These are phyloP conservation scores for Melanotaenia maccullochi DNA, from an alignment of 2,797 vertebrate genomes.

Conservation along the genomic window DNA sequence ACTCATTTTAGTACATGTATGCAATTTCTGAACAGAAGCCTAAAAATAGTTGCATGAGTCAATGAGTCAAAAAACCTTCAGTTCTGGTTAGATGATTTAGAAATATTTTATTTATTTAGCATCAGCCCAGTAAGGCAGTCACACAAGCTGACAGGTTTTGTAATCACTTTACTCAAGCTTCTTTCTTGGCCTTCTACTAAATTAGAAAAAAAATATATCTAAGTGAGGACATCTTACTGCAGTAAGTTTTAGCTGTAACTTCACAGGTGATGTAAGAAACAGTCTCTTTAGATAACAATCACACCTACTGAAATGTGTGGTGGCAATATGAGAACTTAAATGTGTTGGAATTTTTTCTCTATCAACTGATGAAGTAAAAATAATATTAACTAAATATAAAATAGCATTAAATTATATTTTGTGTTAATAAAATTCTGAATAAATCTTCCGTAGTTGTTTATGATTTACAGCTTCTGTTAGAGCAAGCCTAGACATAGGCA, in stretches of 20 bases:
- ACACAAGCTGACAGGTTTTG: not conserved
- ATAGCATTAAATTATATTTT: not conserved
- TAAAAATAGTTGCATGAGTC: too few relatives aligned
- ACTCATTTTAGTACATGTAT: too few relatives aligned
- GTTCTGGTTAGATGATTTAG: not conserved
- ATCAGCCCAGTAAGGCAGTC: not conserved
- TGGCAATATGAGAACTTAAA: not conserved
- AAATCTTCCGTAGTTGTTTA: not conserved
- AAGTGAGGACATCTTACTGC: not conserved
- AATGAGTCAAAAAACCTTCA: too few relatives aligned
- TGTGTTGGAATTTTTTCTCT: not conserved
- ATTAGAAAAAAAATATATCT: not conserved
- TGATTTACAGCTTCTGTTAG: not conserved
- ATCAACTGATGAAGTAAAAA: not conserved
- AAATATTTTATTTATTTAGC: not conserved
- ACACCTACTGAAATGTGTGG: not conserved
- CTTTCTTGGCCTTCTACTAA: slow-evolving; percentile 7
- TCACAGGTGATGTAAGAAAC: not conserved
- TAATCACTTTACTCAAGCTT: slow-evolving; percentile 36
- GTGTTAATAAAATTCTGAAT: not conserved
- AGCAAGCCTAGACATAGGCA: slow-evolving; percentile 10
- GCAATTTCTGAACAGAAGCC: too few relatives aligned
- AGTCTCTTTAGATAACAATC: not conserved
- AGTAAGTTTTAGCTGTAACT: not conserved
- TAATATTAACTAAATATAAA: not conserved